Base-by-base conservation (phyloP, 2,113 vertebrate genomes). In the Leiothrix lutea region DNA sequence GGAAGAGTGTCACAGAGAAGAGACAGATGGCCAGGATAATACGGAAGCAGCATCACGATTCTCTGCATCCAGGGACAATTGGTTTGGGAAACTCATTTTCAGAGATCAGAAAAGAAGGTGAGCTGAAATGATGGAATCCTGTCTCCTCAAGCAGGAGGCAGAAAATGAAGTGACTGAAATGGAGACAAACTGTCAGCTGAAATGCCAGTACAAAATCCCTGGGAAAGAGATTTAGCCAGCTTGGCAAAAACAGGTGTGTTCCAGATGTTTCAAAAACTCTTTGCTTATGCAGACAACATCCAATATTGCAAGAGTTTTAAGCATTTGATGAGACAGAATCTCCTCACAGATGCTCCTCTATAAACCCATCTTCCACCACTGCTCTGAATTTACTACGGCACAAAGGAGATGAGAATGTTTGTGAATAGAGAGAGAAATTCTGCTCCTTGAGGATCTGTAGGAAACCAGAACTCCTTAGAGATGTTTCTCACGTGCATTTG, bases 231-330 rank as follows among this genome's bases (percentile, higher is more conserved):
- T 56, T 40, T 44, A 86, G 71, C 79, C 87, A 93, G 72, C 50
- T 86, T 96, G 94, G 94, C 85, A 93, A 88, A 94, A 88, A 70
- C 71, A 90, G 88, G 82, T 90, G 90, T 53, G 33, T 78, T 88
- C 85, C 92, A 95, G 88, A 94, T 88, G 94, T n/a, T 89, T 90
- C 91, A 91, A 82, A 94, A 88, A 75, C 35, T 53, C 66, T 71
- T 90, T 84, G 83, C 85, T 92, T 95, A 80, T n/a, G 64, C 56
- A 94, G 78, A 70, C 60, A 86, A 84, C 2, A 2, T 67, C 51
- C 92, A 87, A 91, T 80, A 91, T 16, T 87, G 50, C 66, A 65
- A 54, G 65, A 79, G 70, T 33, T 91, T 77, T 54, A 87, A 77
- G 74, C 33, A 77, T 90, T 62, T 82, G 67, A 85, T 77, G 61